Conservation (phyloP, 1,140 invertebrate genomes). For the Pristionchus pacificus region DNA sequence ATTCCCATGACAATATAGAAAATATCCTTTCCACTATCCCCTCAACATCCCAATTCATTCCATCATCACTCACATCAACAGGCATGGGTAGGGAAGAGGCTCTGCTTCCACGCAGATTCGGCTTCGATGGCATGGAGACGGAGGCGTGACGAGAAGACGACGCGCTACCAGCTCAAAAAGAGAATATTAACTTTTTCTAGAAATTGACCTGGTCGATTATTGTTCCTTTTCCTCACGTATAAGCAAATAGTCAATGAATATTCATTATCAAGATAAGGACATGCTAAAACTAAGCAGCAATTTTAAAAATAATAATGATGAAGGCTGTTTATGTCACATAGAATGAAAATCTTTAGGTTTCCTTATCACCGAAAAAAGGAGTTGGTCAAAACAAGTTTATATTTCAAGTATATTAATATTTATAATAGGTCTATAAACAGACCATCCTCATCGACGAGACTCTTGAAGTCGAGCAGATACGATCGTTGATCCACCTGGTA, state of each 20-base stretch:
- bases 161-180: conserved; percentile 30
- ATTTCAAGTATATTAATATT: background rate
- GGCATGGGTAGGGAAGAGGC: conserved; percentile 55
- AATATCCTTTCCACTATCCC: conserved; percentile 11
- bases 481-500: conserved; percentile 98
- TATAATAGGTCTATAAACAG: conserved; percentile 8
- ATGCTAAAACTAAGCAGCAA: too few relatives aligned
- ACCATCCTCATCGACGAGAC: conserved; percentile 60
- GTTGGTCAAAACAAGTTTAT: conserved; percentile 1
- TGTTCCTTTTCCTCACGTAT: too few relatives aligned
- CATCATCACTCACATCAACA: conserved; percentile 45
- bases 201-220: too few relatives aligned
- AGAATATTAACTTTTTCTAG: conserved; percentile 26
- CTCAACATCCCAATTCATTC: conserved; percentile 19
- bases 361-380: too few relatives aligned
- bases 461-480: conserved; percentile 95
- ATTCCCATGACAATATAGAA: conserved; percentile 5
- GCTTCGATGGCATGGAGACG: conserved; percentile 51
- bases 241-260: too few relatives aligned
- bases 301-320: too few relatives aligned
- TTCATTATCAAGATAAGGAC: too few relatives aligned
- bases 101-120: conserved; percentile 44
- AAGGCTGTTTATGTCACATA: too few relatives aligned
- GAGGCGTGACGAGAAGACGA: conserved; percentile 55
- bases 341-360: too few relatives aligned